A percentile compares a stretch with the other conserved stretches of the same genome.
phyloP scores from a whole-genome alignment of 2,797 vertebrate species.

The Apogon hyalosoma region DNA sequence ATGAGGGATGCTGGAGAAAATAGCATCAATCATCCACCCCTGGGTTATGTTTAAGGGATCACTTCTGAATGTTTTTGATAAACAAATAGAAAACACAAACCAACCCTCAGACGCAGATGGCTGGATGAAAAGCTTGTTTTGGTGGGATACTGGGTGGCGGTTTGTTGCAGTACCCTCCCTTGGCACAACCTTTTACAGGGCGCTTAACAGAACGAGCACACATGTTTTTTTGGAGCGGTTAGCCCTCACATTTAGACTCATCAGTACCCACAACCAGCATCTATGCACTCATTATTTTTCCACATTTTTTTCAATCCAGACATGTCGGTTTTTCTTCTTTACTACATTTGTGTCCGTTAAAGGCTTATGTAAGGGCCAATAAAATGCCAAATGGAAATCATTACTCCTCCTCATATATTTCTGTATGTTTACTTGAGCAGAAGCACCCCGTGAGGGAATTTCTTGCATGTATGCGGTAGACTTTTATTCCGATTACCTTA shows the following conservation, averaged over 20 bases:
- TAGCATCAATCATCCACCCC: constrained; percentile 27
- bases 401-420: constrained; percentile 52
- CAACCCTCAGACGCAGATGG: constrained; percentile 42
- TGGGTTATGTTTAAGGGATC: constrained; percentile 26
- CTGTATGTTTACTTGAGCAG: constrained; percentile 46
- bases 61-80: constrained; percentile 49
- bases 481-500: constrained; percentile 22
- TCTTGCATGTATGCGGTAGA: constrained; percentile 4
- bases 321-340: constrained; percentile 52
- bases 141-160: constrained; percentile 57
- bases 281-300: constrained; percentile 63
- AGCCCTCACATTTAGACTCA: constrained; percentile 68
- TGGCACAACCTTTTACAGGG: constrained; percentile 64
- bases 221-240: constrained; percentile 68
- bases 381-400: constrained; percentile 66
- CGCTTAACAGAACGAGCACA: constrained; percentile 58
- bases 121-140: constrained; percentile 59
- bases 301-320: constrained; percentile 47
- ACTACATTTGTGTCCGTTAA: constrained; percentile 46
- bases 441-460: constrained; percentile 8
- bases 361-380: constrained; percentile 48
- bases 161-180: constrained; percentile 59
- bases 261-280: constrained; percentile 68
- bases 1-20: constrained; percentile 1
- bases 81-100: constrained; percentile 57